Conservation (phyloP, 2,113 vertebrate species). For the Hemicordylus capensis region DNA sequence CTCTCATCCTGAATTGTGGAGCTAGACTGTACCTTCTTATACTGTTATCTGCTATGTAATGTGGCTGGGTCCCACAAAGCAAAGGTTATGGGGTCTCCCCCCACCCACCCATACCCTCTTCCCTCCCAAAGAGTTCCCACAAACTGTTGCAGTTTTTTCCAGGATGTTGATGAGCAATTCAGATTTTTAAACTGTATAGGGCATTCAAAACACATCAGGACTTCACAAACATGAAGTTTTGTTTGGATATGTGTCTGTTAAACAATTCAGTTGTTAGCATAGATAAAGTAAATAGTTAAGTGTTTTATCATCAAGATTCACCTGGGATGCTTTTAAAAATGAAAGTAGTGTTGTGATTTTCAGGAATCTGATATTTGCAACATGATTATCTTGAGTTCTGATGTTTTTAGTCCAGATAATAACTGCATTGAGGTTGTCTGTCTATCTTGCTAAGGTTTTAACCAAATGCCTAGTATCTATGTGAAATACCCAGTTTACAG, state of each 20-base stretch:
- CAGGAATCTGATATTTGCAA: neutral
- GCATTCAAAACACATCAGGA: neutral
- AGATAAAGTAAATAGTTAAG: neutral
- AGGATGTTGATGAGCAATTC: neutral
- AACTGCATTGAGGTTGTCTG: neutral
- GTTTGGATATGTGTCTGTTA: neutral
- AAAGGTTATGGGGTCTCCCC: neutral
- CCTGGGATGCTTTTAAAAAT: neutral
- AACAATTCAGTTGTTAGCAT: neutral
- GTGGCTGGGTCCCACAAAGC: neutral
- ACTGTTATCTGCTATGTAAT: neutral
- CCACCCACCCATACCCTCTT: neutral
- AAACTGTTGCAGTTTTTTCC: neutral
- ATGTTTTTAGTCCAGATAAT: slow-evolving; percentile 22
- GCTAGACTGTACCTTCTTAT: neutral
- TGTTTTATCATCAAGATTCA: neutral
- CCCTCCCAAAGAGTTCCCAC: neutral
- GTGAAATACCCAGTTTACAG: slow-evolving; percentile 29
- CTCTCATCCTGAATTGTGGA: neutral
- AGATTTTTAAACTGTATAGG: neutral
- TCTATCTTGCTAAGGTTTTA: slow-evolving; percentile 18
- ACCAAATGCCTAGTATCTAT: slow-evolving; percentile 29
- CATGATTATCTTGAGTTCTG: slow-evolving; percentile 14
- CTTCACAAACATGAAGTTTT: neutral
- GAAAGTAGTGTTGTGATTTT: slow-evolving; percentile 3